Conservation (phyloP, 1,140 invertebrate species). For the Ridgeia piscesae region DNA sequence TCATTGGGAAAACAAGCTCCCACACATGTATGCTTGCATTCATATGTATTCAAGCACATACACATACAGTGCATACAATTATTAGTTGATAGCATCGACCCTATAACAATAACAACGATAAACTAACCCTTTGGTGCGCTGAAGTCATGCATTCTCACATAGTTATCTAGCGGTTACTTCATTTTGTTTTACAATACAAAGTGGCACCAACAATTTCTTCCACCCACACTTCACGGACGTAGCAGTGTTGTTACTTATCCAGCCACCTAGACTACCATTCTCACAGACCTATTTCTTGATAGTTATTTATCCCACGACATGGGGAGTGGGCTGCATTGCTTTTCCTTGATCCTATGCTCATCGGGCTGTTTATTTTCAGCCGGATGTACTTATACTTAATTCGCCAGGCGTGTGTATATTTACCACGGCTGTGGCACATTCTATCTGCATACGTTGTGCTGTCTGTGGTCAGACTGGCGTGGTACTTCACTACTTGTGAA, state of each 20-base stretch:
- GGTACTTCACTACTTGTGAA: background rate
- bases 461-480: background rate
- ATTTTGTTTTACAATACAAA: background rate
- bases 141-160: background rate
- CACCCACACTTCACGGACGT: background rate
- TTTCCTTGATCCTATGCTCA: background rate
- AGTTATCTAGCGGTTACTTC: background rate
- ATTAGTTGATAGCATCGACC: no score
- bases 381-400: background rate
- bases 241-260: background rate
- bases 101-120: no score
- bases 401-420: background rate
- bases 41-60: background rate
- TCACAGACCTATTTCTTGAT: background rate
- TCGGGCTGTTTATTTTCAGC: background rate
- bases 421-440: background rate
- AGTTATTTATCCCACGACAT: background rate
- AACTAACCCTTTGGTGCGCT: background rate
- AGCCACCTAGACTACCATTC: background rate
- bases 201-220: background rate
- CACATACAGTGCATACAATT: no score
- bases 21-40: no score
- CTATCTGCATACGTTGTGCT: background rate
- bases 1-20: no score
- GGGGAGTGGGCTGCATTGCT: background rate